Evolutionary conservation across 1,140 invertebrate species (phyloP).

Genomic region (Sinella curviseta): DNA sequence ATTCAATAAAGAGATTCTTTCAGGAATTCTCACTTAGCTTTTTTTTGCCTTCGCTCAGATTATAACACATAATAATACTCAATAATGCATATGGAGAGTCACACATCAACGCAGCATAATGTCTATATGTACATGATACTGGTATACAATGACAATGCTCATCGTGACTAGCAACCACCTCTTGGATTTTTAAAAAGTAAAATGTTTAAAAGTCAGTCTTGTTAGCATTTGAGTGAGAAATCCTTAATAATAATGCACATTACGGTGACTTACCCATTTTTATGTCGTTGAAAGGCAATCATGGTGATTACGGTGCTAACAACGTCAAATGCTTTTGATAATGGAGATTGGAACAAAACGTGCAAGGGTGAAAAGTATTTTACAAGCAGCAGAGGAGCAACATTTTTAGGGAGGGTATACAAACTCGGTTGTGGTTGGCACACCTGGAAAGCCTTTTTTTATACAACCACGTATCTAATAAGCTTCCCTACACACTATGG

Average conservation of each 20-base stretch:
- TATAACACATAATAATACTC: background rate
- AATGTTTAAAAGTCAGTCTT: background rate
- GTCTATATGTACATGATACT: too few relatives aligned
- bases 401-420: too few relatives aligned
- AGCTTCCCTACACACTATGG: too few relatives aligned
- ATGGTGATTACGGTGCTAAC: slow-evolving; percentile 19
- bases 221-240: slow-evolving; percentile 6
- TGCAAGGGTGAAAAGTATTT: background rate
- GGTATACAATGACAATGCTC: background rate
- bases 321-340: background rate
- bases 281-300: background rate
- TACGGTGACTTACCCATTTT: background rate
- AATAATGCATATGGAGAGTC: too few relatives aligned
- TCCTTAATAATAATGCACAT: background rate
- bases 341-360: background rate
- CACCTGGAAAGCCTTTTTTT: slow-evolving; percentile 9
- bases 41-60: background rate
- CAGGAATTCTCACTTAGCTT: slow-evolving; percentile 1
- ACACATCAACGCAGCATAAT: too few relatives aligned
- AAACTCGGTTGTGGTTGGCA: background rate
- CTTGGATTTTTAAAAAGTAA: background rate
- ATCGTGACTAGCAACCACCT: background rate
- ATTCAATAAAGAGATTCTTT: slow-evolving; percentile 10
- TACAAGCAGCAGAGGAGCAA: background rate
- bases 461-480: too few relatives aligned